Evolutionary conservation across 2,888 invertebrate genomes (phyloP).

Genomic region (Rotaria sp.): DNA sequence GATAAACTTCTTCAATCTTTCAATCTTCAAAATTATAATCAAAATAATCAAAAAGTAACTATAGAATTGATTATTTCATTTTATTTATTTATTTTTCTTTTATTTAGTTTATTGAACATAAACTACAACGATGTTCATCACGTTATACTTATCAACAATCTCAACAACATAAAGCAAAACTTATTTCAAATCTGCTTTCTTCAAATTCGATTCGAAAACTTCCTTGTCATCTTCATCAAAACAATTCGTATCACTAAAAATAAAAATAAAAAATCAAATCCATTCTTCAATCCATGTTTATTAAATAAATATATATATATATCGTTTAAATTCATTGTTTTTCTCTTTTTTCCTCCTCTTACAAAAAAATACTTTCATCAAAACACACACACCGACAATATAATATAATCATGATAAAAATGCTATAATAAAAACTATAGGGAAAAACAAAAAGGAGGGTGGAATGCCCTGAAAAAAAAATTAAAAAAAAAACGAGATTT

Average conservation of each 20-base stretch:
- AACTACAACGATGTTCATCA: background rate
- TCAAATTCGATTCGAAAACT: background rate
- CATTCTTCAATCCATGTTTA: background rate
- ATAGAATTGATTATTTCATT: too few species aligned
- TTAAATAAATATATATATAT: constrained; percentile 1
- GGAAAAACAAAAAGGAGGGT: background rate
- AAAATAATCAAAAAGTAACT: background rate
- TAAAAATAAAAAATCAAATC: background rate
- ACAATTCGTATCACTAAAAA: background rate
- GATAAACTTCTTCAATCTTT: background rate
- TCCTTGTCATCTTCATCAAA: background rate
- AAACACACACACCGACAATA: background rate
- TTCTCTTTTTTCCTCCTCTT: background rate
- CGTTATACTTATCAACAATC: background rate
- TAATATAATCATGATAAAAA: background rate
- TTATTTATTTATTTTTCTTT: background rate
- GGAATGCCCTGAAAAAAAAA: background rate
- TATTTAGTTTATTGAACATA: background rate
- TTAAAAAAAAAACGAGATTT: background rate
- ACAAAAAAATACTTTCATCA: background rate
- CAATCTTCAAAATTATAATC: background rate
- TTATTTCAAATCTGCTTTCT: background rate
- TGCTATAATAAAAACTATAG: constrained; percentile 18
- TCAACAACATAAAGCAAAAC: background rate
- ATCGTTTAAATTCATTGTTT: background rate